Evolutionary conservation across 2,888 invertebrate genomes (phyloP).

Genomic region (Bombylius major): DNA sequence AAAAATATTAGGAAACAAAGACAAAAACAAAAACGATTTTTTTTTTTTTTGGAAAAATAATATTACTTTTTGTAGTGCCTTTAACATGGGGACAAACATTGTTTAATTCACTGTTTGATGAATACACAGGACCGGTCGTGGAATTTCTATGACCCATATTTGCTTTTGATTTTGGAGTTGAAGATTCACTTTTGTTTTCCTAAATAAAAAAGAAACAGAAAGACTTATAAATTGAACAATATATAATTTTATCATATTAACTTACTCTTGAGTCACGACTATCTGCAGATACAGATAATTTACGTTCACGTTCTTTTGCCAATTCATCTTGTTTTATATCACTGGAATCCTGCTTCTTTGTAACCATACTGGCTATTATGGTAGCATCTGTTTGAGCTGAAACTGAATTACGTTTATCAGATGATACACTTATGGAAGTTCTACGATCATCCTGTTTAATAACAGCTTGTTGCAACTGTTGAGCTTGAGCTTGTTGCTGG

Average conservation of each 20-base stretch:
- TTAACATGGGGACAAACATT: conserved; percentile 31
- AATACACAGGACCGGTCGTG: conserved; percentile 29
- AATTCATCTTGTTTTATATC: conserved; percentile 24
- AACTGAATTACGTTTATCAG: conserved; percentile 32
- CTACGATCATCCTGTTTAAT: neutral
- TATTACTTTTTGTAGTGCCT: conserved; percentile 27
- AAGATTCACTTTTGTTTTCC: conserved; percentile 31
- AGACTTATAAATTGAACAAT: neutral
- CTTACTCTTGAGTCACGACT: conserved; percentile 9
- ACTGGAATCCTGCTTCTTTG: conserved; percentile 24
- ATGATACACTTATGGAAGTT: conserved; percentile 7
- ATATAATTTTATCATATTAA: neutral
- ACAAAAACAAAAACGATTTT: neutral
- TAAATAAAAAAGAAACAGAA: neutral
- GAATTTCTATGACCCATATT: conserved; percentile 31
- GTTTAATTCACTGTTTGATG: conserved; percentile 33
- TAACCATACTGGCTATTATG: conserved; percentile 23
- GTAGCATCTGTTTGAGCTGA: conserved; percentile 33
- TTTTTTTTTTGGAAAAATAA: neutral
- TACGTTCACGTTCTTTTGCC: conserved; percentile 27
- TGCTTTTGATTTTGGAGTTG: conserved; percentile 27
- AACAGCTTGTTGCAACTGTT: conserved; percentile 19
- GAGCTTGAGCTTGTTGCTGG: conserved; percentile 21
- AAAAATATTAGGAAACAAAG: neutral
- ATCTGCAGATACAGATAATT: conserved; percentile 23